Conservation (phyloP, 2,113 vertebrate species). For the Engystomops pustulosus region DNA sequence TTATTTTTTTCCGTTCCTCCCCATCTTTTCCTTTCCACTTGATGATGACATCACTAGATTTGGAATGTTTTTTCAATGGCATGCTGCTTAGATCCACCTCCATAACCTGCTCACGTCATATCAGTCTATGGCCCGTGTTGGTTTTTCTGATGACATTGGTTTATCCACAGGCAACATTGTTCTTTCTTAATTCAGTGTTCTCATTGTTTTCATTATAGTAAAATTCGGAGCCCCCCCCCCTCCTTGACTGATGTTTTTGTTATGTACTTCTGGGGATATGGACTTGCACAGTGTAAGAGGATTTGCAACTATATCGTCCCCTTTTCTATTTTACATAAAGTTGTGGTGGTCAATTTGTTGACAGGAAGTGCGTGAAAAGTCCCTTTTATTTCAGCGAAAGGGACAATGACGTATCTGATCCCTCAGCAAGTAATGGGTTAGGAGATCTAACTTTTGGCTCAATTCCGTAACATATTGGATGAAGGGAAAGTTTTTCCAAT, state of each 20-base stretch:
- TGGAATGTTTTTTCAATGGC: slow-evolving; percentile 77
- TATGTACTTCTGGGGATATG: neutral
- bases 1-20: neutral
- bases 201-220: slow-evolving; percentile 65
- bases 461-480: too few species aligned
- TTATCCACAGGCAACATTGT: slow-evolving; percentile 69
- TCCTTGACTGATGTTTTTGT: slow-evolving; percentile 27
- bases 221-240: neutral
- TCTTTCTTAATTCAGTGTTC: slow-evolving; percentile 60
- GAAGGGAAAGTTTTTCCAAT: too few species aligned
- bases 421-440: too few species aligned
- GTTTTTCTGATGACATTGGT: slow-evolving; percentile 63
- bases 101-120: slow-evolving; percentile 70
- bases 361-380: too few species aligned
- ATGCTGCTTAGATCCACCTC: slow-evolving; percentile 76
- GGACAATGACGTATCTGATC: too few species aligned
- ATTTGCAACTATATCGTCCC: too few species aligned
- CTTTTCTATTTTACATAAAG: neutral
- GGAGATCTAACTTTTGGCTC: too few species aligned
- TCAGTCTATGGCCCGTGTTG: slow-evolving; percentile 66
- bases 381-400: too few species aligned
- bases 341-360: neutral
- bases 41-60: slow-evolving; percentile 65
- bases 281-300: slow-evolving; percentile 16
- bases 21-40: slow-evolving; percentile 57